Conservation (phyloP, 53 echinoderm and acorn worm genomes). For the Apostichopus leukothele region DNA sequence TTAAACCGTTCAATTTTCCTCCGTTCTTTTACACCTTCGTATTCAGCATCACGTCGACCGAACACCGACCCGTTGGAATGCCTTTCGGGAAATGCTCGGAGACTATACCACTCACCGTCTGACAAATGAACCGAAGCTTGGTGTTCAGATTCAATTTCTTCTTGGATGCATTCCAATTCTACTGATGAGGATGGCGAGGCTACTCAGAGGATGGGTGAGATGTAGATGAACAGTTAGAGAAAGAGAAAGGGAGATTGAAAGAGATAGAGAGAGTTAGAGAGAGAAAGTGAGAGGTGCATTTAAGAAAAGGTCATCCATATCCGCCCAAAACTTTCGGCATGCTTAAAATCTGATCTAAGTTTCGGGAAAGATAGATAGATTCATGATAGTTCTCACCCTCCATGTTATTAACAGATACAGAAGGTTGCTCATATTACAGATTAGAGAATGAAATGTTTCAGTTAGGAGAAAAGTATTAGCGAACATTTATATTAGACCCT, state of each 20-base stretch:
- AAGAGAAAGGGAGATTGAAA: neutral
- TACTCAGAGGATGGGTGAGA: neutral
- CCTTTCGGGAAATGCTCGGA: neutral
- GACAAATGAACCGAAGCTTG: neutral
- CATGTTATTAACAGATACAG: no score
- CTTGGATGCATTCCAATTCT: constrained; percentile 21
- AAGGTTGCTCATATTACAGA: no score
- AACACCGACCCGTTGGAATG: neutral
- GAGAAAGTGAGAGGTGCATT: neutral
- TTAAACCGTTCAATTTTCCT: no score
- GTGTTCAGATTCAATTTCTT: constrained; percentile 30
- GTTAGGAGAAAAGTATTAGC: no score
- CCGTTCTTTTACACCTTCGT: no score
- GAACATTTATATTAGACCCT: no score
- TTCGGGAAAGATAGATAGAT: no score
- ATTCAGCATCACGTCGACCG: neutral
- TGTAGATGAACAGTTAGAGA: neutral
- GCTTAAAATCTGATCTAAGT: no score
- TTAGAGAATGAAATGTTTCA: no score
- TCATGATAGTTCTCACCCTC: no score
- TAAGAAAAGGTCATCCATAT: no score
- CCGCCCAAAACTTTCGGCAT: no score
- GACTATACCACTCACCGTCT: neutral
- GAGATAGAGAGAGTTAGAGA: neutral
- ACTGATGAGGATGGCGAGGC: constrained; percentile 24